A percentile compares a stretch with the other conserved stretches of the same genome.
Conservation (phyloP, 2,888 invertebrate genomes). For the Oithona nana region DNA sequence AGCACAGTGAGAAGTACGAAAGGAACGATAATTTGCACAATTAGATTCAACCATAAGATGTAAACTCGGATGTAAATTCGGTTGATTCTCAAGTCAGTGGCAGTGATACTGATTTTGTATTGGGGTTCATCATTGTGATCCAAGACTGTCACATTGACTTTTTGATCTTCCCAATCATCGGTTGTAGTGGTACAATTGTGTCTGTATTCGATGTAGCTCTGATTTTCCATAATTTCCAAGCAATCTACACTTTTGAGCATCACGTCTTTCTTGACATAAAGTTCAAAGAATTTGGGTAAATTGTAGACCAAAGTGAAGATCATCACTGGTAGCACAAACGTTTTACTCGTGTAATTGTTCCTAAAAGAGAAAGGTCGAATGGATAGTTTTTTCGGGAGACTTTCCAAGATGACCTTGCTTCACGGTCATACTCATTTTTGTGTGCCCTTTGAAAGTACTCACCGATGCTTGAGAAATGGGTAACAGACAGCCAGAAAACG, state of each 20-base stretch:
- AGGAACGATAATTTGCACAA: background rate
- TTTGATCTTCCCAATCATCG: background rate
- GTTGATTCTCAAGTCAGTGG: background rate
- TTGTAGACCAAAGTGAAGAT: background rate
- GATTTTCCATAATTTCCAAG: background rate
- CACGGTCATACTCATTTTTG: too few relatives aligned
- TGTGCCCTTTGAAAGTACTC: background rate
- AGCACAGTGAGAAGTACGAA: background rate
- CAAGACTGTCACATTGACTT: background rate
- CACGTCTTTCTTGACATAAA: background rate
- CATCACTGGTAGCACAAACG: background rate
- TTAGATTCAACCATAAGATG: background rate
- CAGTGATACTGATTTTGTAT: background rate
- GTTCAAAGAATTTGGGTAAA: background rate
- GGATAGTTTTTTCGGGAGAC: too few relatives aligned
- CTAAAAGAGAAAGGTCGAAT: background rate
- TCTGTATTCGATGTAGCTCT: background rate
- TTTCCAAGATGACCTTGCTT: too few relatives aligned
- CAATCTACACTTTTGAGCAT: background rate
- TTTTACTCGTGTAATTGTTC: background rate
- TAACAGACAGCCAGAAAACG: background rate
- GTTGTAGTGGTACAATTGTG: background rate
- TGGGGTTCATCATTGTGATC: background rate
- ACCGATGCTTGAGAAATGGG: background rate
- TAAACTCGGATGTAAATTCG: background rate